Conservation (phyloP, 2,113 vertebrate genomes). For the Neotragus pygmaeus region DNA sequence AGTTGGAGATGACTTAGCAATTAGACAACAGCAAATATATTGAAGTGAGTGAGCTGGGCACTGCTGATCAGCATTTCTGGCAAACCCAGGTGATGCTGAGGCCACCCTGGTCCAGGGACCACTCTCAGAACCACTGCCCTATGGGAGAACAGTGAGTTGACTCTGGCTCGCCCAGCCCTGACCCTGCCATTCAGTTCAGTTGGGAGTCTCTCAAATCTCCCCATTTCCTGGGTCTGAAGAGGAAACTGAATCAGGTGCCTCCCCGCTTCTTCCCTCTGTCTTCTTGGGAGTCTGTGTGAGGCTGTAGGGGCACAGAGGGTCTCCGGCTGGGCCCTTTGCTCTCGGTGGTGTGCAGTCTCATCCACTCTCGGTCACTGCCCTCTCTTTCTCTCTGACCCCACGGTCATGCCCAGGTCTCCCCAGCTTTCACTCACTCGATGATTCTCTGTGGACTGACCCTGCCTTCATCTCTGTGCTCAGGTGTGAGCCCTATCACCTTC, state of each 20-base stretch:
- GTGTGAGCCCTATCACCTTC: not conserved
- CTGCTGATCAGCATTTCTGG: not conserved
- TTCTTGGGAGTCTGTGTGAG: not conserved
- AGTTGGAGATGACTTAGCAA: not conserved
- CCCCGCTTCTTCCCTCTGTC: not conserved
- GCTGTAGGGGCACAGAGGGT: rapidly evolving
- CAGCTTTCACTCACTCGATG: not conserved
- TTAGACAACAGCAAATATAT: not conserved
- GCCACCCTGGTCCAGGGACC: not conserved
- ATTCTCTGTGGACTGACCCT: not conserved
- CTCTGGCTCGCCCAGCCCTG: no score
- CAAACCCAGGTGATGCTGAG: not conserved
- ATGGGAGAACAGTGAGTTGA: not conserved
- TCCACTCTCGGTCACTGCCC: not conserved
- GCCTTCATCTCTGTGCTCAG: not conserved
- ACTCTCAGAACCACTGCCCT: not conserved
- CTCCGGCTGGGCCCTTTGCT: not conserved
- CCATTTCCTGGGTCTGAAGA: not conserved
- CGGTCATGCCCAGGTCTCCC: not conserved
- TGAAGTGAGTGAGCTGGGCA: not conserved
- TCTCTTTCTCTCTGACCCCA: not conserved
- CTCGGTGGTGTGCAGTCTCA: not conserved
- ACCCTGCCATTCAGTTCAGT: not conserved
- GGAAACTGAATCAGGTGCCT: not conserved
- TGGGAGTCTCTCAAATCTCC: not conserved